Conservation (phyloP, 2,113 vertebrate species). For the Rousettus leschenaultii region DNA sequence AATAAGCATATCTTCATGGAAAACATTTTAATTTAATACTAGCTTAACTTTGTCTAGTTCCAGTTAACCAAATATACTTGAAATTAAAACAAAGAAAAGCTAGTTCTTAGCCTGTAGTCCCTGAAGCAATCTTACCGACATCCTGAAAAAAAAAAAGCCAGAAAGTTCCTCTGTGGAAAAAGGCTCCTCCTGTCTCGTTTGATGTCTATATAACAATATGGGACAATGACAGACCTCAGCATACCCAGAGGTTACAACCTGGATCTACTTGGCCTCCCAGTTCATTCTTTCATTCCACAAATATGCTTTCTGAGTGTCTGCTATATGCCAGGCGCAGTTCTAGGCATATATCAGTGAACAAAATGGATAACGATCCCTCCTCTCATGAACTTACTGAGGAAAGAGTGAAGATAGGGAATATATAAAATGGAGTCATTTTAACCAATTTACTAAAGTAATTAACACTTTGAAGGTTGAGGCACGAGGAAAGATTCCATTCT, state of each 20-base stretch:
- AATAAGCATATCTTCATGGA: neutral
- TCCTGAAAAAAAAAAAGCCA: neutral
- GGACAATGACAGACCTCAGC: neutral
- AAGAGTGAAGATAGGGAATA: neutral
- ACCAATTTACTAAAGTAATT: neutral
- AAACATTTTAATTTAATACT: neutral
- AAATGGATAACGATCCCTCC: neutral
- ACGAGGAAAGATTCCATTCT: neutral
- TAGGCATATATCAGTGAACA: neutral
- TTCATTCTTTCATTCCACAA: neutral
- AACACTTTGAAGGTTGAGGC: neutral
- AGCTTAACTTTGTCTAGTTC: constrained; percentile 2
- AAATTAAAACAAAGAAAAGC: neutral
- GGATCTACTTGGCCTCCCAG: neutral
- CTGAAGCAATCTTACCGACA: neutral
- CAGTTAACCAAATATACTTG: neutral
- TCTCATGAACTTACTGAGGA: neutral
- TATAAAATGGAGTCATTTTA: neutral
- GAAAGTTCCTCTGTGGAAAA: neutral
- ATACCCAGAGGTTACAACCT: neutral
- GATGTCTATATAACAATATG: neutral
- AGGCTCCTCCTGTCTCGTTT: neutral
- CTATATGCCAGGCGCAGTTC: neutral
- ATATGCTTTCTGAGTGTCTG: neutral
- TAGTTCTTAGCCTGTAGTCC: neutral